Base-by-base conservation (phyloP, 2,888 invertebrate genomes). In the Linnaemya tessellans region DNA sequence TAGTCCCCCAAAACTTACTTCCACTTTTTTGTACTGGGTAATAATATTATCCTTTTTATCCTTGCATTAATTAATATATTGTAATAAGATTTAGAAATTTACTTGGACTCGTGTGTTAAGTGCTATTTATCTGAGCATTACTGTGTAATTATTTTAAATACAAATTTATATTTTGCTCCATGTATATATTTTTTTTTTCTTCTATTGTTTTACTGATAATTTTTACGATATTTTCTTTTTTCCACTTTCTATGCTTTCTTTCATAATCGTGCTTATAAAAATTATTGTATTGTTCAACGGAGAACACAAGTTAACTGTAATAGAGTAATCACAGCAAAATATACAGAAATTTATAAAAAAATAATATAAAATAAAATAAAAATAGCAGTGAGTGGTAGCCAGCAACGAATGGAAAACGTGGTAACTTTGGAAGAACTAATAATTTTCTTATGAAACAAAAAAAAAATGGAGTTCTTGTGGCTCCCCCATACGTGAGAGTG, bases 221-320 rank as follows among this genome's bases (percentile, higher is more conserved):
- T 75, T 67, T 78, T 75, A 71, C 80, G 65, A 79, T 71, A 56
- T 43, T 65, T 18, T 65, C n/a, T 58, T 35, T 64, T 20, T 51
- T 68, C 9, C 30, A 74, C 30, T 80, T 65, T 56, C 22, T 49
- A 30, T 60, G 35, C 43, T 54, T 74, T 51, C 18, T 70, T 62
- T 58, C 35, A 75, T 71, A 80, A 80, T 75, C 41, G 43, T 51
- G 71, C 71, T 77, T 64, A 68, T 64, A 79, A 75, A 82, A 70
- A 71, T 46, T 41, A 67, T 80, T 73, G 49, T 80, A 51, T 82
- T 85, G 79, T 85, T 65, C n/a, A 70, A 46, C 74, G 46, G n/a
- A 65, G 79, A 82, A 75, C 70, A 82, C 79, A 85, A 85, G 85
- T 79, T 82, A 60, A 75, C 20, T 75, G 64, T 85, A 80, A 82